These are phyloP conservation scores for Tragelaphus buxtoni DNA, from an alignment of 2,113 vertebrate species.

Conservation along the genomic window DNA sequence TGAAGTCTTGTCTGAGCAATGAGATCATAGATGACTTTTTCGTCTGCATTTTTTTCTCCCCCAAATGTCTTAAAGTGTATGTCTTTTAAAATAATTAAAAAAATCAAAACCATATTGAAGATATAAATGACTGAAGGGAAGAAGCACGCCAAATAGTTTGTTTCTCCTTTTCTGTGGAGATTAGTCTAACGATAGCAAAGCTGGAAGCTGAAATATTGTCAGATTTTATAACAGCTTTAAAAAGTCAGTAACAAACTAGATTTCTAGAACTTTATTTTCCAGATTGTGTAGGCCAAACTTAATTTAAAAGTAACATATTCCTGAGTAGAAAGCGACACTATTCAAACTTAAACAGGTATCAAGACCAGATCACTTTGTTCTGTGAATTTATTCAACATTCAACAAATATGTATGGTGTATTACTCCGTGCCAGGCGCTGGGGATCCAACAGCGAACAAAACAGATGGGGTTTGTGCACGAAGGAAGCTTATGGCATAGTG, in stretches of 20 bases:
- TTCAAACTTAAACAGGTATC: conserved; percentile 18
- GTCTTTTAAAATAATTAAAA: neutral
- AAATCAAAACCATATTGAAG: conserved; percentile 4
- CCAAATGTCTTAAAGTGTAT: neutral
- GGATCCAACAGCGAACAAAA: neutral
- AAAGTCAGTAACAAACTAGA: neutral
- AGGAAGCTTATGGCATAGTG: neutral
- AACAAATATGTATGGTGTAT: neutral
- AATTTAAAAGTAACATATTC: conserved; percentile 16
- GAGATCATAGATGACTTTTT: neutral
- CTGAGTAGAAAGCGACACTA: neutral
- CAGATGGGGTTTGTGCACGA: neutral
- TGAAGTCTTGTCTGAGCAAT: neutral
- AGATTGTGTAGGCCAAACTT: conserved; percentile 20
- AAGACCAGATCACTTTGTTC: neutral
- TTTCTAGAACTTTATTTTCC: conserved; percentile 11
- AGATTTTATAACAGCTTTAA: neutral
- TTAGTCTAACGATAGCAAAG: neutral
- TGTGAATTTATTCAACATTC: conserved; percentile 16
- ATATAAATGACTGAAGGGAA: neutral
- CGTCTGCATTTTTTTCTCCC: neutral
- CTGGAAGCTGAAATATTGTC: neutral
- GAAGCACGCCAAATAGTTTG: neutral
- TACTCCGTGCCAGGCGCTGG: neutral
- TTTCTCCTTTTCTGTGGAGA: neutral